Evolutionary conservation across 2,888 invertebrate genomes (phyloP).

Genomic region (Mylabris sibirica): DNA sequence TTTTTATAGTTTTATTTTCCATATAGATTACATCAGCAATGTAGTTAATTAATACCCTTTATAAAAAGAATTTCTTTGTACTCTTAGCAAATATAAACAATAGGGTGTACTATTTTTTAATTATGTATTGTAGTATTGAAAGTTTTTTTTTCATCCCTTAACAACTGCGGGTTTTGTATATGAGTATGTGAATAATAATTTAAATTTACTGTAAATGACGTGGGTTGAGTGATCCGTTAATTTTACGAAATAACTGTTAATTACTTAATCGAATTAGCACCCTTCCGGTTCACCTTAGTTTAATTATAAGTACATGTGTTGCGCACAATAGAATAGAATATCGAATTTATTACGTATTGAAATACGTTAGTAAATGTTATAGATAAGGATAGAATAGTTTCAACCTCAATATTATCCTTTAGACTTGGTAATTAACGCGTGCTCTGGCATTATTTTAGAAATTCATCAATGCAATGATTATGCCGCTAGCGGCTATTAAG

Average conservation of each 20-base stretch:
- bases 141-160: too few relatives aligned
- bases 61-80: neutral
- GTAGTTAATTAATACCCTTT: too few relatives aligned
- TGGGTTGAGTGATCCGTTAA: conserved; percentile 15
- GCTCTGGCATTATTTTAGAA: conserved; percentile 49
- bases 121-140: too few relatives aligned
- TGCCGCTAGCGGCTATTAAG: conserved; percentile 46
- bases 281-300: conserved; percentile 23
- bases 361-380: too few relatives aligned
- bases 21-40: too few relatives aligned
- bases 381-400: neutral
- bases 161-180: too few relatives aligned
- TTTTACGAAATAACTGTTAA: conserved; percentile 29
- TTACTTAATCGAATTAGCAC: conserved; percentile 32
- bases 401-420: neutral
- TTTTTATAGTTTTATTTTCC: too few relatives aligned
- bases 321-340: conserved; percentile 6
- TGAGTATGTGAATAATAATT: conserved; percentile 20
- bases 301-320: conserved; percentile 27
- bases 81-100: neutral
- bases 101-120: too few relatives aligned
- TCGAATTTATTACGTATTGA: neutral
- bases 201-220: conserved; percentile 4
- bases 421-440: conserved; percentile 47
- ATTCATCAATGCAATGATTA: conserved; percentile 50